Percentiles rank a stretch among this genome's conserved stretches.
Evolutionary conservation across 2,113 vertebrate genomes (phyloP).

Genomic region (Taurulus bubalis): DNA sequence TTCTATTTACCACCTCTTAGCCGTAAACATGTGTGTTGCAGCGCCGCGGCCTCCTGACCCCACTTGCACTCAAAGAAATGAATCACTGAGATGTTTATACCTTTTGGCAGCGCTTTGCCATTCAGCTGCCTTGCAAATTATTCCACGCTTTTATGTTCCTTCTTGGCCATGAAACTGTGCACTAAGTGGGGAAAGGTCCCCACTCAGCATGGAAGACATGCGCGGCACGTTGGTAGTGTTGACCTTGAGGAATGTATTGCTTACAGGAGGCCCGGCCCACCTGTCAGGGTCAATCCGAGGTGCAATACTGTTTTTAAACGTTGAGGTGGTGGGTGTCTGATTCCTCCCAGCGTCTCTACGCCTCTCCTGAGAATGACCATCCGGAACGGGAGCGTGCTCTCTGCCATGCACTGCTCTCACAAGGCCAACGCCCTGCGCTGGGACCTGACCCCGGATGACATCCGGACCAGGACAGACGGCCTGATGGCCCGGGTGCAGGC

Average conservation of each 20-base stretch:
- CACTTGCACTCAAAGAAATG: too few species aligned
- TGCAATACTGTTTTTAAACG: background rate
- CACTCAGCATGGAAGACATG: slow-evolving; percentile 55
- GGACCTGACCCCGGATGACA: slow-evolving; percentile 91
- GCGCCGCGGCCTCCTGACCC: background rate
- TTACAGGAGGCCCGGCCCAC: slow-evolving; percentile 29
- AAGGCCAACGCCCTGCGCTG: slow-evolving; percentile 85
- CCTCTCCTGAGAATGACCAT: slow-evolving; percentile 86
- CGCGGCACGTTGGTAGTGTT: slow-evolving; percentile 19
- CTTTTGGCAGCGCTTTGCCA: background rate
- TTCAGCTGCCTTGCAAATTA: background rate
- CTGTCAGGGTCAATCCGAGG: slow-evolving; percentile 13
- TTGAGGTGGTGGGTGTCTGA: background rate
- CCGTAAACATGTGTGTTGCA: too few species aligned
- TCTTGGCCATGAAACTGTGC: slow-evolving; percentile 52
- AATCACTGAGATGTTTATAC: background rate
- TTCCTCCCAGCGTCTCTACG: slow-evolving; percentile 46
- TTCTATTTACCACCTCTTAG: background rate
- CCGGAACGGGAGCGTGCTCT: slow-evolving; percentile 72
- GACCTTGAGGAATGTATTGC: slow-evolving; percentile 43
- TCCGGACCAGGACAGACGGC: slow-evolving; percentile 84
- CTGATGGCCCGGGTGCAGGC: slow-evolving; percentile 87
- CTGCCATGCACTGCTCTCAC: slow-evolving; percentile 74
- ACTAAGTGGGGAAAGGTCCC: slow-evolving; percentile 36
- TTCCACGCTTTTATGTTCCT: slow-evolving; percentile 20